A percentile compares a stretch with the other conserved stretches of the same genome.
phyloP scores from a whole-genome alignment of 2,888 invertebrate species.

The Perizoma flavofasciatum region DNA sequence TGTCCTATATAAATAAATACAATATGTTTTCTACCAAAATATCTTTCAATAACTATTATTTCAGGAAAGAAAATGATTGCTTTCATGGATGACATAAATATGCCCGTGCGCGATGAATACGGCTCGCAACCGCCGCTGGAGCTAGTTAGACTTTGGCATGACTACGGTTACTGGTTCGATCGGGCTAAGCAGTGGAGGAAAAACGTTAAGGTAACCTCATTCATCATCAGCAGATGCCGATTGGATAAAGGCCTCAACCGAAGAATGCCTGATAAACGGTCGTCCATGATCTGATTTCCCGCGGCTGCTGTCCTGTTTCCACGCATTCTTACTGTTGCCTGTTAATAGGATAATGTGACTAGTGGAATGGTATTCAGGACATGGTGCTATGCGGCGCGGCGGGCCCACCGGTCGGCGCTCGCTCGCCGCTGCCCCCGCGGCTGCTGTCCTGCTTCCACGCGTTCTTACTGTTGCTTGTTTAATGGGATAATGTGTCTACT shows the following conservation, averaged over 20 bases:
- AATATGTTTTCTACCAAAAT: too few species aligned
- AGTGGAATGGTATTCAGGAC: conserved; percentile 71
- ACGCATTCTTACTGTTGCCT: conserved; percentile 86
- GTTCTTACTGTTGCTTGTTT: conserved; percentile 78
- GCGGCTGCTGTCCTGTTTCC: conserved; percentile 91
- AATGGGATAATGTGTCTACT: too few species aligned
- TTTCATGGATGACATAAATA: conserved; percentile 96
- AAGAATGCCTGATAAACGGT: too few species aligned
- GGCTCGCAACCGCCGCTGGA: conserved; percentile 96
- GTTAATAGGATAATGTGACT: too few species aligned
- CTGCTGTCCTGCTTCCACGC: conserved; percentile 93
- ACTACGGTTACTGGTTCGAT: conserved; percentile 96
- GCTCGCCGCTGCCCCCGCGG: conserved; percentile 90
- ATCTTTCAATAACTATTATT: background rate
- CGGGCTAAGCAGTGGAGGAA: conserved; percentile 90
- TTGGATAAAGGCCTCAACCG: too few species aligned
- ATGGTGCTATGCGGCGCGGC: conserved; percentile 92
- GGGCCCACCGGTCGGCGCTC: conserved; percentile 94
- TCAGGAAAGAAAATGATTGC: conserved; percentile 90
- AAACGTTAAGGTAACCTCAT: conserved; percentile 85
- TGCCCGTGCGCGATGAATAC: conserved; percentile 94
- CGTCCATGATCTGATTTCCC: conserved; percentile 60
- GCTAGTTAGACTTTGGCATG: conserved; percentile 92
- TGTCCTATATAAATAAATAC: too few species aligned
- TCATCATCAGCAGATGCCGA: too few species aligned